Conservation (phyloP, 2,113 vertebrate genomes). For the Myxocyprinus asiaticus region DNA sequence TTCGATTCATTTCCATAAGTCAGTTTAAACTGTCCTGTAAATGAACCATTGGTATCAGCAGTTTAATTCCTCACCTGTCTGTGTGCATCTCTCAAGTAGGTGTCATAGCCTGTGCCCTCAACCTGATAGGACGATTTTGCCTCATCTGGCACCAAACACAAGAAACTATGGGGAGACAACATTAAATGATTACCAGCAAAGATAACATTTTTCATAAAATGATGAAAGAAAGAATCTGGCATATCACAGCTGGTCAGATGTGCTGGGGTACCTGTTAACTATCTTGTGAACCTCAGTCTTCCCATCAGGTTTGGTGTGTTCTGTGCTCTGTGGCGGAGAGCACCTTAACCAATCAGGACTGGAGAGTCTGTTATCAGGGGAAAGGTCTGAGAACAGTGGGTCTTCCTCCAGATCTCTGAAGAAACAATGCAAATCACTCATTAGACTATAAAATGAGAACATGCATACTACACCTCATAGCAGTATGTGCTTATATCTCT, state of each 20-base stretch:
- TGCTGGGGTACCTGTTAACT: slow-evolving; percentile 86
- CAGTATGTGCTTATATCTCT: too few relatives aligned
- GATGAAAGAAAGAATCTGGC: too few relatives aligned
- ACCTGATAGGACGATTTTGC: slow-evolving; percentile 97
- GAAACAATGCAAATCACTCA: neutral
- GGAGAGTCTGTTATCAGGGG: slow-evolving; percentile 84
- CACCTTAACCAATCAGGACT: slow-evolving; percentile 89
- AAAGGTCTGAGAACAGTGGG: slow-evolving; percentile 91
- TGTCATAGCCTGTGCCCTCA: slow-evolving; percentile 97
- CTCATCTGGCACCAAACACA: slow-evolving; percentile 97
- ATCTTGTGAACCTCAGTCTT: slow-evolving; percentile 99
- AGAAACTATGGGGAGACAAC: slow-evolving; percentile 77
- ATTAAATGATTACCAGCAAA: neutral
- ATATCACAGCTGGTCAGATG: too few relatives aligned
- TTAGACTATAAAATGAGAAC: neutral
- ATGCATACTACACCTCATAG: neutral
- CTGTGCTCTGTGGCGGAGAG: slow-evolving; percentile 87
- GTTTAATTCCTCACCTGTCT: slow-evolving; percentile 82
- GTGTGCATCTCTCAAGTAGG: slow-evolving; percentile 98
- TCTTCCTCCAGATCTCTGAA: slow-evolving; percentile 95
- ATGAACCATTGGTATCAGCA: too few relatives aligned
- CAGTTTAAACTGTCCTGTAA: too few relatives aligned
- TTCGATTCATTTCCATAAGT: too few relatives aligned
- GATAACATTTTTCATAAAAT: neutral
- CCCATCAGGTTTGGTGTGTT: slow-evolving; percentile 87